Percentiles rank a stretch among this genome's conserved stretches.
These are phyloP conservation scores for Pterostichus madidus DNA, from an alignment of 2,888 invertebrate species.

Conservation along the genomic window DNA sequence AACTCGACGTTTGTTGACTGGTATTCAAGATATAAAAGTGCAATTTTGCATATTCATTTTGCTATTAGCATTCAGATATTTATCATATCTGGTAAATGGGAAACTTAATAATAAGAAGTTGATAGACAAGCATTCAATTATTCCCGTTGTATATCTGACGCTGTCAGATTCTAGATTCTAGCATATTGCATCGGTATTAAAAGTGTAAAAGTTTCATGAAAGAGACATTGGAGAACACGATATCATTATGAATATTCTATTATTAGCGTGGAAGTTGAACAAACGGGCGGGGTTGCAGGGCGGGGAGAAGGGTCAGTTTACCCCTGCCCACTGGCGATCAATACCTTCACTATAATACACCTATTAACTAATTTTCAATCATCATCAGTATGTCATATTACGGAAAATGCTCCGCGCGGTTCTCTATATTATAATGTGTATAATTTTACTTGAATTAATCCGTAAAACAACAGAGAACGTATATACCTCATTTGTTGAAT, in stretches of 20 bases:
- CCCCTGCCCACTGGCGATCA: constrained; percentile 8
- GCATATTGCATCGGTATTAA: constrained; percentile 21
- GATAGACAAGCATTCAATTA: constrained; percentile 15
- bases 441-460: too few relatives aligned
- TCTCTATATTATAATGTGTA: too few relatives aligned
- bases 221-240: constrained; percentile 45
- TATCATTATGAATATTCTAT: constrained; percentile 49
- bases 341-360: constrained; percentile 12
- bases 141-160: constrained; percentile 5
- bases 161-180: background rate
- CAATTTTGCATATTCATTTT: too few relatives aligned
- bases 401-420: background rate
- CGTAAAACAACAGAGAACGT: background rate
- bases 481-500: background rate
- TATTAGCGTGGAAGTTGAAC: constrained; percentile 45
- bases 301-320: constrained; percentile 9
- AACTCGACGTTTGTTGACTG: too few relatives aligned
- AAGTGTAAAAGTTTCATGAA: constrained; percentile 31
- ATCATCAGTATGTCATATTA: constrained; percentile 1
- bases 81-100: too few relatives aligned
- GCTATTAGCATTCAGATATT: too few relatives aligned
- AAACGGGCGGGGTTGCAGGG: background rate
- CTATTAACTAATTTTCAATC: constrained; percentile 46
- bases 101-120: too few relatives aligned
- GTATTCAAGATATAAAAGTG: too few relatives aligned